Conservation (phyloP, 2,797 vertebrate species). For the Alauda arvensis region DNA sequence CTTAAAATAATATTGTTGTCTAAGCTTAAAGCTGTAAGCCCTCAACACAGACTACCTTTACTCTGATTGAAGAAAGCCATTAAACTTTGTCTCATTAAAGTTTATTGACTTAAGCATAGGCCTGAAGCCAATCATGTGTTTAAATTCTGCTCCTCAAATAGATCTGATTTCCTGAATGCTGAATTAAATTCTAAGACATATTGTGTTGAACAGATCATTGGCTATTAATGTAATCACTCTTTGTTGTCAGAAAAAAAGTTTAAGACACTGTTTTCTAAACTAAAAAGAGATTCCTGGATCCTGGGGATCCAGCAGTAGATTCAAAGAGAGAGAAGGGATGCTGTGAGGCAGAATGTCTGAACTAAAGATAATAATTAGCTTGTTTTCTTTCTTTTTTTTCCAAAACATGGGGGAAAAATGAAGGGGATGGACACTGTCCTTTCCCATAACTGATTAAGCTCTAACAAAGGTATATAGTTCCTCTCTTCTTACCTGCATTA, state of each 20-base stretch:
- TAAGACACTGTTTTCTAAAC: neutral
- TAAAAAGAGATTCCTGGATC: neutral
- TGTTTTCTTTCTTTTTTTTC: neutral
- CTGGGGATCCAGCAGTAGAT: neutral
- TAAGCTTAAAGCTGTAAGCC: neutral
- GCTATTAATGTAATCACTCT: neutral
- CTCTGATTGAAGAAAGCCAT: neutral
- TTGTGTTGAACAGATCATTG: neutral
- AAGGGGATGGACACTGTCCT: neutral
- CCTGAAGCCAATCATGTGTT: neutral
- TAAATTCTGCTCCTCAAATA: conserved; percentile 6
- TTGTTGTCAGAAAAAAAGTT: neutral
- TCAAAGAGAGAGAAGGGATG: neutral
- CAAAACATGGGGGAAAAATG: neutral
- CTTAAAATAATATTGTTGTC: neutral
- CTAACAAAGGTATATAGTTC: neutral
- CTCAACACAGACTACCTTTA: neutral
- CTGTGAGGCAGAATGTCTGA: neutral
- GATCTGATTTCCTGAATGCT: neutral
- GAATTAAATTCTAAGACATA: neutral
- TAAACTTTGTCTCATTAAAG: conserved; percentile 4
- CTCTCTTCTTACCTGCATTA: neutral
- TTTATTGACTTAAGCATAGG: conserved; percentile 29
- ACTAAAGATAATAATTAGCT: neutral
- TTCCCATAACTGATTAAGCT: neutral